These are phyloP conservation scores for Tichodroma muraria DNA, from an alignment of 2,113 vertebrate species.

Conservation along the genomic window DNA sequence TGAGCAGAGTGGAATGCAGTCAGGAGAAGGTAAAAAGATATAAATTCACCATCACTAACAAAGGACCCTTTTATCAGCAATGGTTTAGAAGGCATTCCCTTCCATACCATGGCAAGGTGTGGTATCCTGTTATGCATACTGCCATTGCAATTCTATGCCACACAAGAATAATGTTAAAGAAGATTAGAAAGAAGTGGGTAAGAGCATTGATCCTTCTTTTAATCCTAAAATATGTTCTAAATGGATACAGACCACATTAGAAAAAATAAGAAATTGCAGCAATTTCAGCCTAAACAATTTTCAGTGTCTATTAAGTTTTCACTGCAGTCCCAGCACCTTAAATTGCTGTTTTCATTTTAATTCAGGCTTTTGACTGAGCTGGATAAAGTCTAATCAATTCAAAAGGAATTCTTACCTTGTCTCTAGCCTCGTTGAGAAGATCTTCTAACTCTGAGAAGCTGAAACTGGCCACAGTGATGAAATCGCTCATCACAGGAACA, in stretches of 20 bases:
- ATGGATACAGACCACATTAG: not conserved
- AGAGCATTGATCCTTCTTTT: not conserved
- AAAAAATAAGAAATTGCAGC: not conserved
- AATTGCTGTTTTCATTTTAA: not conserved
- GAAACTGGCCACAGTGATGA: conserved; percentile 96
- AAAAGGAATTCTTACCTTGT: conserved; percentile 76
- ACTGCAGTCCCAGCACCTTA: not conserved
- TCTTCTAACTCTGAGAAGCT: conserved; percentile 97
- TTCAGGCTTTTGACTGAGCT: not conserved
- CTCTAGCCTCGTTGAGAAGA: conserved; percentile 87
- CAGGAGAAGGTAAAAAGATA: not conserved
- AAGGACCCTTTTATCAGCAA: not conserved
- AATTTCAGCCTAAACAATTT: not conserved
- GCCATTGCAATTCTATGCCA: not conserved
- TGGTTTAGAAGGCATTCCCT: not conserved
- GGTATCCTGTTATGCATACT: not conserved
- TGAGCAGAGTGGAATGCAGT: not conserved
- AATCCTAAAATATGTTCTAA: not conserved
- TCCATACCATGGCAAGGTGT: not conserved
- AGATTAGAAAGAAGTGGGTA: not conserved
- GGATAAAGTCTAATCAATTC: not conserved
- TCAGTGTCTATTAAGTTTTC: not conserved
- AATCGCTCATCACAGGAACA: conserved; percentile 91
- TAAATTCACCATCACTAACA: not conserved
- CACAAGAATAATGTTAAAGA: not conserved